Evolutionary conservation across 1,140 invertebrate genomes (phyloP), one percentile per base, ranked within the genome.

Genomic region (Scaptomyza pallida): DNA sequence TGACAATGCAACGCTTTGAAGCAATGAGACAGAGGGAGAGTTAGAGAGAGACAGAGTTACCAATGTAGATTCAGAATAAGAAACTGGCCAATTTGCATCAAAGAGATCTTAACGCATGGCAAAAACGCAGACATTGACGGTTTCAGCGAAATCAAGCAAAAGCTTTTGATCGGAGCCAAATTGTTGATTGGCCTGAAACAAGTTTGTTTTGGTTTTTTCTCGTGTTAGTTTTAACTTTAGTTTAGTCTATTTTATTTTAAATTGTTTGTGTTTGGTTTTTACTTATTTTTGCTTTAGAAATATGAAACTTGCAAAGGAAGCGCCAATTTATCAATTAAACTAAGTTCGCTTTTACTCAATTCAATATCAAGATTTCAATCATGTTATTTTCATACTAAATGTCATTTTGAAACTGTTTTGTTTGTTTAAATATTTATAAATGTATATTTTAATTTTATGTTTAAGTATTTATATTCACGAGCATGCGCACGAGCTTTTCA

Each of bases 221-320:
- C n/a, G n/a, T n/a, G n/a, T n/a, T n/a, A n/a, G 23, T 26, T 12
- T n/a, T 12, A 44, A 55, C 16, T 59, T 65, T 51, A 33, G 4
- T 68, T 61, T 72, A 72, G 73, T 75, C 69, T 73, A 48, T 59
- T 60, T 69, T 62, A 40, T 19, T 8, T 50, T 68, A 45, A 47
- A 21, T 78, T 65, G 61, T 54, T 78, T 65, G 61, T 48, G 45
- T 72, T n/a, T 69, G 50, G 75, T 68, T 30, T 30, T 30, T 30
- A 30, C 9, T 30, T 10, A 52, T 52, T 54, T 56, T 48, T 61
- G 64, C 56, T 70, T 57, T 64, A 81, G 81, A 86, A 81, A 80
- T 78, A 81, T 88, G 77, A 86, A 86, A 86, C 81, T 71, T 77
- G 80, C 70, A 86, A 74, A 86, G 81, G 81, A 88, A 86, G 81